Percentiles rank a stretch among this genome's conserved stretches.
Evolutionary conservation across 2,888 invertebrate species (phyloP).

Genomic region (Ashinkailepas kermadecensis): DNA sequence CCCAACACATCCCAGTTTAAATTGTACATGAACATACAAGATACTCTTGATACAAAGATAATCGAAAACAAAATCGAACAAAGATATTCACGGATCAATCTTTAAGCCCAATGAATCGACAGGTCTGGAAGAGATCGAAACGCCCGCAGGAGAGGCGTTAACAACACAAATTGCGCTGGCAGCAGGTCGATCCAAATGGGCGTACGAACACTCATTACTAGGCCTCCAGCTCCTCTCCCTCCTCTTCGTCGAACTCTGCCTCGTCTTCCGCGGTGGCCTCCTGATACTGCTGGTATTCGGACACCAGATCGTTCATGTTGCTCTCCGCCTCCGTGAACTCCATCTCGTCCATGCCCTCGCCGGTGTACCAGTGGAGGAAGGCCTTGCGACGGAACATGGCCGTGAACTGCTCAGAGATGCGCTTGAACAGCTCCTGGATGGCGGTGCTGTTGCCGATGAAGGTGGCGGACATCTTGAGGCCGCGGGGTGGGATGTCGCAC

Average conservation of each 20-base stretch:
- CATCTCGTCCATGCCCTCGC: slow-evolving; percentile 55
- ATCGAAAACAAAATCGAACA: too few species aligned
- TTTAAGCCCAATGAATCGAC: too few species aligned
- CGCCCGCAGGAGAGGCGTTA: too few species aligned
- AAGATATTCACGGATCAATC: too few species aligned
- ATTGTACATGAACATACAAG: too few species aligned
- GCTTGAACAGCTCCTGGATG: slow-evolving; percentile 80
- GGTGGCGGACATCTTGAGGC: slow-evolving; percentile 77
- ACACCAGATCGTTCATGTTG: slow-evolving; percentile 51
- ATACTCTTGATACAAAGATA: too few species aligned
- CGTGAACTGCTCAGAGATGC: slow-evolving; percentile 74
- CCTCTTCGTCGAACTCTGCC: slow-evolving; percentile 33
- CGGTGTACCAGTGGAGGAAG: slow-evolving; percentile 53
- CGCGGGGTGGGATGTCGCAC: slow-evolving; percentile 63
- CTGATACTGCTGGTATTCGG: slow-evolving; percentile 47
- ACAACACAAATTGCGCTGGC: too few species aligned
- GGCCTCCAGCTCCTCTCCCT: slow-evolving; percentile 22
- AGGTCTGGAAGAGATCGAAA: too few species aligned
- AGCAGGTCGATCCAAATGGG: too few species aligned
- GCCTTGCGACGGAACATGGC: slow-evolving; percentile 60
- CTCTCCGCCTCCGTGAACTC: slow-evolving; percentile 38
- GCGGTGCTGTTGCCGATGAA: slow-evolving; percentile 83
- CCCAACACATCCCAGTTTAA: too few species aligned
- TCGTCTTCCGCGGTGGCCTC: slow-evolving; percentile 62
- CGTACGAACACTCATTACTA: too few species aligned